Conservation (phyloP, 1,140 invertebrate genomes). For the Drosophila mojavensis region DNA sequence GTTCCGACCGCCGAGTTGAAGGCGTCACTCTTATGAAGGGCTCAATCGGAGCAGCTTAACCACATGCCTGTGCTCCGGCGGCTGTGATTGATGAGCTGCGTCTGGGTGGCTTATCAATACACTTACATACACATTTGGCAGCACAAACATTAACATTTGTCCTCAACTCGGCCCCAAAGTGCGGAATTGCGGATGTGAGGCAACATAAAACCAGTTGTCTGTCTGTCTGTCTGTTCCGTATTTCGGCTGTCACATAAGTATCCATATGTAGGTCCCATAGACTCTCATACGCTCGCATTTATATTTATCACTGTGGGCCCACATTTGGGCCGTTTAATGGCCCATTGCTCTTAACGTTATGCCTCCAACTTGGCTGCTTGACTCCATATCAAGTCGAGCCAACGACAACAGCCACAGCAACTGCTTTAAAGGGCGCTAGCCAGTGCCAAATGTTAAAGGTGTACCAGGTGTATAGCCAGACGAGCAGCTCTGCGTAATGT, state of each 20-base stretch:
- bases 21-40: background rate
- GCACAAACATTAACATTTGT: conserved; percentile 16
- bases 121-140: conserved; percentile 16
- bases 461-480: conserved; percentile 31
- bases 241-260: conserved; percentile 22
- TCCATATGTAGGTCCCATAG: conserved; percentile 1
- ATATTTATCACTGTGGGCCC: conserved; percentile 31
- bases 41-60: conserved; percentile 10
- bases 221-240: background rate
- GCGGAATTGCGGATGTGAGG: conserved; percentile 9
- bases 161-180: conserved; percentile 2
- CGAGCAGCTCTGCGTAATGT: conserved; percentile 10
- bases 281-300: conserved; percentile 17
- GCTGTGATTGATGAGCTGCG: conserved; percentile 32
- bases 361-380: conserved; percentile 22
- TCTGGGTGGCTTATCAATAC: conserved; percentile 7
- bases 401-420: background rate
- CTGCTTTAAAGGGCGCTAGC: conserved; percentile 39
- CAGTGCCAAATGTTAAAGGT: conserved; percentile 46
- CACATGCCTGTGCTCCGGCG: conserved; percentile 1
- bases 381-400: background rate
- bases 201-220: conserved; percentile 29
- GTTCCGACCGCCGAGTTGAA: background rate
- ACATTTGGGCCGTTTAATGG: conserved; percentile 54
- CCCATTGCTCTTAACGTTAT: conserved; percentile 50